Evolutionary conservation across 2,113 vertebrate species (phyloP), one percentile per base, ranked within the genome.

Genomic region (Echinops telfairi): DNA sequence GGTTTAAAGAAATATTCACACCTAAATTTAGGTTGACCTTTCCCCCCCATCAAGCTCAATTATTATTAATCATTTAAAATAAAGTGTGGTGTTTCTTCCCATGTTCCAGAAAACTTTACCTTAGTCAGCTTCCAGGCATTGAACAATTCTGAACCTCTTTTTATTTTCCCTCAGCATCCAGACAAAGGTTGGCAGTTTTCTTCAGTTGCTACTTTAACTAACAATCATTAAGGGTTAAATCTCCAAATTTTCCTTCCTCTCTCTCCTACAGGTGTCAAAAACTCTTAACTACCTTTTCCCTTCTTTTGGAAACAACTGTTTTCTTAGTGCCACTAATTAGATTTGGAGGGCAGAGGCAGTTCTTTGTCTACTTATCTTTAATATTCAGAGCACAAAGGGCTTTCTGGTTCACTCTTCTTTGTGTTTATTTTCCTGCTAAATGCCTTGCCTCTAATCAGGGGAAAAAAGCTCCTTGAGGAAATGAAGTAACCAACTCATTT

Each of bases 341-440:
- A 92, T 87, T 94, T 84, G 53, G 60, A 92, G 60, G 31, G 43
- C 19, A 87, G 15, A 81, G 15, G 77, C 81, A 87, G 15, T 90
- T 66, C 20, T 80, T 80, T 86, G 64, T 64, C 43, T 82, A 87
- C 33, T 90, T 90, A 84, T 87, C 66, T 87, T 92, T 83, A 94
- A 89, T 92, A 84, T 66, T 92, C 58, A 84, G 1, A 9, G 81
- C 1, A 62, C 77, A 19, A 79, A 83, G 57, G 14, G 3, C 22
- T 71, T 79, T 93, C 86, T 36, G 17, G 14, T 79, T 88, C 23
- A 90, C 23, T 93, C 10, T 53, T 38, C 10, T 62, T 93, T 95
- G 31, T 88, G 23, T 92, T 95, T 94, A 91, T 95, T 93, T 93
- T 92, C 40, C 70, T 62, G n/a, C 57, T 89, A 94, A 96, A 91